phyloP scores from a whole-genome alignment of 2,888 invertebrate genomes.

The Zhengitettix transpicula region DNA sequence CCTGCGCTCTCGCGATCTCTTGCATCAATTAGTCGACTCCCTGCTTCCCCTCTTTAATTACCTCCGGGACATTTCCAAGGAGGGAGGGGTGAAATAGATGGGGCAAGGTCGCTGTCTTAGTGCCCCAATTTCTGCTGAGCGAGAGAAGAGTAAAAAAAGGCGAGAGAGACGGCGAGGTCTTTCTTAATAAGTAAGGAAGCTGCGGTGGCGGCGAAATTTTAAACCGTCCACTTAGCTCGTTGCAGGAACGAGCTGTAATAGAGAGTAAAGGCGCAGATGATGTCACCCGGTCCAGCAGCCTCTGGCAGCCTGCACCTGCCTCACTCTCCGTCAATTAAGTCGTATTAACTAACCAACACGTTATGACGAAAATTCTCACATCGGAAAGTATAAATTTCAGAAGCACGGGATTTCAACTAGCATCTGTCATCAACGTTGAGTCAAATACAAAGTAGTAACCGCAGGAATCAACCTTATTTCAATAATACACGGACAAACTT shows the following conservation, averaged over 20 bases:
- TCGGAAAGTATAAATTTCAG: too few relatives aligned
- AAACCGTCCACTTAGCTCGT: background rate
- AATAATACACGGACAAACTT: too few relatives aligned
- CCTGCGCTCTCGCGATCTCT: background rate
- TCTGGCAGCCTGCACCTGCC: too few relatives aligned
- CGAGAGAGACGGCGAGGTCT: background rate
- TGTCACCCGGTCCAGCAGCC: background rate
- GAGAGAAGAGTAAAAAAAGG: background rate
- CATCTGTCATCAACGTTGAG: too few relatives aligned
- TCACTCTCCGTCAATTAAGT: too few relatives aligned
- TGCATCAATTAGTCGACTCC: background rate
- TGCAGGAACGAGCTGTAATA: background rate
- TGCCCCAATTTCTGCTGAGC: background rate
- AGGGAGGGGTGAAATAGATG: constrained; percentile 1
- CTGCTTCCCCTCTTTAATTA: constrained; percentile 9
- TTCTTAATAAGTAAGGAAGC: background rate
- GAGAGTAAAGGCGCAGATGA: background rate
- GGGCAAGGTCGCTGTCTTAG: constrained; percentile 5
- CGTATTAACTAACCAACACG: too few relatives aligned
- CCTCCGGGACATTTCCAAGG: constrained; percentile 4
- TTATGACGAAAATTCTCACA: too few relatives aligned
- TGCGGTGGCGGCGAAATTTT: background rate
- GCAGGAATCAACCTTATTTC: too few relatives aligned
- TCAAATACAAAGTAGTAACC: too few relatives aligned
- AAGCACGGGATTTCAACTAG: too few relatives aligned